Percentiles rank a stretch among this genome's conserved stretches.
phyloP scores from a whole-genome alignment of 1,140 invertebrate genomes.

The Musca vetustissima region DNA sequence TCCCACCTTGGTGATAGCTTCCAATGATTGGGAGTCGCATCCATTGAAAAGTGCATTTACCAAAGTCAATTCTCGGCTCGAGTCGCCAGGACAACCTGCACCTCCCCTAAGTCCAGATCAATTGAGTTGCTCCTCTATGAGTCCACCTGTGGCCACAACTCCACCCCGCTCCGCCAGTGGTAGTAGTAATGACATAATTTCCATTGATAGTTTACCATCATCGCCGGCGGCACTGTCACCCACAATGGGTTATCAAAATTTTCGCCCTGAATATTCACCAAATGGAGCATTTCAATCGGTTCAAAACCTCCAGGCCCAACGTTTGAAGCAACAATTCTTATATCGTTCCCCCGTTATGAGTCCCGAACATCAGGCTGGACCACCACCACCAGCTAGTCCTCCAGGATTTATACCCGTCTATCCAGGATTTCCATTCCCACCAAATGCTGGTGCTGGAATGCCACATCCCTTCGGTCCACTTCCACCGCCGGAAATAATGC shows the following conservation, averaged over 20 bases:
- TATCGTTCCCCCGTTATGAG: constrained; percentile 35
- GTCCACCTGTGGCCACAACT: constrained; percentile 65
- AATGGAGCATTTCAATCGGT: constrained; percentile 53
- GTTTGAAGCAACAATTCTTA: constrained; percentile 50
- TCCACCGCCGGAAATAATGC: constrained; percentile 35
- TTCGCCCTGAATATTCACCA: constrained; percentile 53
- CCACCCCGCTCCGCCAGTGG: constrained; percentile 53
- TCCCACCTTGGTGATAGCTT: constrained; percentile 45
- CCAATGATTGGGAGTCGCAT: constrained; percentile 38
- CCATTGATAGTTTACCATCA: constrained; percentile 62
- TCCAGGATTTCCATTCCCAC: constrained; percentile 43
- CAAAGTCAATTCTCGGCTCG: constrained; percentile 64
- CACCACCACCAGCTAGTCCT: constrained; percentile 32
- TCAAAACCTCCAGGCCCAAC: constrained; percentile 47
- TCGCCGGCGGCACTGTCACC: constrained; percentile 56
- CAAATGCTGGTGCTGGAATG: not conserved
- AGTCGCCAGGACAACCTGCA: constrained; percentile 59
- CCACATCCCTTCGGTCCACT: constrained; percentile 45
- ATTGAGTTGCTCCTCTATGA: constrained; percentile 73
- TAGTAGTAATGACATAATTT: constrained; percentile 50
- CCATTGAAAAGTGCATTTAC: constrained; percentile 74
- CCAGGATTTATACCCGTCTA: constrained; percentile 47
- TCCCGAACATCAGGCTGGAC: constrained; percentile 21
- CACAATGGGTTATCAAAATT: constrained; percentile 54
- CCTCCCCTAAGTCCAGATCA: constrained; percentile 76